These are phyloP conservation scores for Cherax destructor DNA, from an alignment of 1,140 invertebrate genomes.

Conservation along the genomic window DNA sequence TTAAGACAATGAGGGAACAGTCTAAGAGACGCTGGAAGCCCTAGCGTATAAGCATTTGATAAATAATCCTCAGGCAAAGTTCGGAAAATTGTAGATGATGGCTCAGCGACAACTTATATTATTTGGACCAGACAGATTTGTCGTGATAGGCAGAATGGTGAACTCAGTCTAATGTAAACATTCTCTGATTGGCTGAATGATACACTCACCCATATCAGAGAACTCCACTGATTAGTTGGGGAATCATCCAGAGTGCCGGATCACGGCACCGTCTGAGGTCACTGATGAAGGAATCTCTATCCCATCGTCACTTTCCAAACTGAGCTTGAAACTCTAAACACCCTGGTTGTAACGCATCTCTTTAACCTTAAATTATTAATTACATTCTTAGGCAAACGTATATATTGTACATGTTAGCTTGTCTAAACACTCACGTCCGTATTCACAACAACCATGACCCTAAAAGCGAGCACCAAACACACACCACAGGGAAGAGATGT, in stretches of 20 bases:
- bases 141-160: not conserved
- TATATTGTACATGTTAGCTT: conserved; percentile 7
- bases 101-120: not conserved
- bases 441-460: not conserved
- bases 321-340: not conserved
- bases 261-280: not conserved
- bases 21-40: not conserved
- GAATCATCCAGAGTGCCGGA: not conserved
- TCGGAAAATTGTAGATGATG: not conserved
- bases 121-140: not conserved
- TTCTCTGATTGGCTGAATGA: not conserved
- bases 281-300: not conserved
- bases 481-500: not conserved
- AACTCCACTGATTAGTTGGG: not conserved
- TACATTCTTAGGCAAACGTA: conserved; percentile 5
- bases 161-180: not conserved
- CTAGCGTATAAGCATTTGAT: not conserved
- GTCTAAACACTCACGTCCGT: not conserved
- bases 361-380: conserved; percentile 5
- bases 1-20: not conserved
- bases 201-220: not conserved
- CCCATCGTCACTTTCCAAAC: not conserved
- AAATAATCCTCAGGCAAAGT: not conserved
- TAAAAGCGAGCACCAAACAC: not conserved
- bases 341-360: conserved; percentile 2